A percentile compares a stretch with the other conserved stretches of the same genome.
Evolutionary conservation across 2,888 invertebrate species (phyloP).

Genomic region (Heliconius cydno): DNA sequence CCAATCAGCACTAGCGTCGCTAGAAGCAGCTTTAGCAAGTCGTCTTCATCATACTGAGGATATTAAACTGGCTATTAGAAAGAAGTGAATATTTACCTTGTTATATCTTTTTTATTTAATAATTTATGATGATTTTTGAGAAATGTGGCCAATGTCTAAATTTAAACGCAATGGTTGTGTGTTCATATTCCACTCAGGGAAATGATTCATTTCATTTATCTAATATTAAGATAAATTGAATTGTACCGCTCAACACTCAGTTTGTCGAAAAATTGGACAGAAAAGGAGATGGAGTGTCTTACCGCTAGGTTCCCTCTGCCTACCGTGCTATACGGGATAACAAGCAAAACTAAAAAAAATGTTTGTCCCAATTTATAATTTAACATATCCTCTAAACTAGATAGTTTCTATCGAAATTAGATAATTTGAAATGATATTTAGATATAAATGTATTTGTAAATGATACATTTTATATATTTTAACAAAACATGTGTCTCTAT

Average conservation of each 20-base stretch:
- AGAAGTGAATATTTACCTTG: conserved; percentile 69
- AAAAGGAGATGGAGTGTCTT: not conserved
- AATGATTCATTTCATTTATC: not conserved
- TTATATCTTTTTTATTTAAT: no score
- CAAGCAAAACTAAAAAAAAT: not conserved
- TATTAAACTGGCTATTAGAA: conserved; percentile 88
- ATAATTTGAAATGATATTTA: no score
- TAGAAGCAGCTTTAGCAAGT: conserved; percentile 88
- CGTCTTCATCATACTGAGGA: conserved; percentile 92
- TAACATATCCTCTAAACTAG: no score
- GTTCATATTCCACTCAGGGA: no score
- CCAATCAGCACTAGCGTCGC: conserved; percentile 86
- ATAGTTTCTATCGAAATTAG: no score
- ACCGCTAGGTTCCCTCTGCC: not conserved
- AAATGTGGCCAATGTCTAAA: no score
- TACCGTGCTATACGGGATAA: not conserved
- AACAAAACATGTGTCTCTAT: not conserved
- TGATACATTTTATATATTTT: no score
- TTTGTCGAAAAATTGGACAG: no score
- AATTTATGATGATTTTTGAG: no score
- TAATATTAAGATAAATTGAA: not conserved
- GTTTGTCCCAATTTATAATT: no score
- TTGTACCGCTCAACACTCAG: not conserved
- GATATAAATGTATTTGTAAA: no score
- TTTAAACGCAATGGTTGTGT: no score